Evolutionary conservation across 2,888 invertebrate species (phyloP), one percentile per base, ranked within the genome.

Genomic region (Tanypteryx hageni): DNA sequence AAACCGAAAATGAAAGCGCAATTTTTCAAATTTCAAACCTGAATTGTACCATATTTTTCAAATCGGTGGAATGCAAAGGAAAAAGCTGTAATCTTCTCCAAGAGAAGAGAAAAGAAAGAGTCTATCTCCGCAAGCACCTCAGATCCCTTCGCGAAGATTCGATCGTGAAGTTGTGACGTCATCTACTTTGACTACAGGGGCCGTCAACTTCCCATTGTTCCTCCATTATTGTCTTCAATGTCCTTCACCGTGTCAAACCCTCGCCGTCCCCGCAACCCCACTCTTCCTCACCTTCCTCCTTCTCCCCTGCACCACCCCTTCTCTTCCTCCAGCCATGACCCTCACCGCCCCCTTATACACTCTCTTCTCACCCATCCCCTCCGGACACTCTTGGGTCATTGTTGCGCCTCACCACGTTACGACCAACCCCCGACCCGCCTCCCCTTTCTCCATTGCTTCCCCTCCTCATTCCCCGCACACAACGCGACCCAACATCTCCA

Each of bases 161-260:
- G 83, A 83, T 56, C 83, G 58, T 59, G n/a, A 89, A 18, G 89
- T 44, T 44, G 64, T 89, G 89, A 89, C 89, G 89, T 89, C 89
- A 89, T 44, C 64, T 3, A 44, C 44, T 44, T 44, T n/a, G 18
- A 18, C 64, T 31, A 14, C 64, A 61, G 31, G 27, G 64, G 56
- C 61, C 16, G 86, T 13, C 31, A 44, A 56, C 89, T 89, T 61
- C 64, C 86, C 89, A 89, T 89, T 89, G 89, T 89, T 89, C 68
- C 89, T 13, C 68, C 89, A 89, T 89, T 89, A 89, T 89, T 89
- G 89, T 89, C 89, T 68, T 44, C 89, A 68, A 64, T 56, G 89
- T 64, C 89, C 89, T 89, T 89, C 89, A 89, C 64, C 18, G 59
- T 59, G 14, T 14, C 64, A 64, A 64, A 27, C 85, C 58, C n/a